Evolutionary conservation across 1,140 invertebrate species (phyloP).

Genomic region (Leptinotarsa defecta): DNA sequence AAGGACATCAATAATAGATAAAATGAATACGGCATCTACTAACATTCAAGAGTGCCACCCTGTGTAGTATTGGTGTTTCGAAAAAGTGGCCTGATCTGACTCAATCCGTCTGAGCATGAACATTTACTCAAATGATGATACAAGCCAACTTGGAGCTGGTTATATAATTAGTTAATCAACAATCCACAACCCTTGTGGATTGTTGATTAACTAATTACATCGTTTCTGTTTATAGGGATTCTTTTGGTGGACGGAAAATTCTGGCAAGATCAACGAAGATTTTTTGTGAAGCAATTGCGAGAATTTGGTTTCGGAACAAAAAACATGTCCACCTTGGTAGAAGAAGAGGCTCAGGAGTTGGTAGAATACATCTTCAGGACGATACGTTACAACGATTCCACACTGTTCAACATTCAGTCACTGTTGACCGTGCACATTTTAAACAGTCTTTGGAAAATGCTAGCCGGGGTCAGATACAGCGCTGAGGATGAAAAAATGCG

Average conservation of each 20-base stretch:
- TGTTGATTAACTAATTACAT: no score
- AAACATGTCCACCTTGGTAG: constrained; percentile 73
- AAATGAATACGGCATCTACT: no score
- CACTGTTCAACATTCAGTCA: constrained; percentile 64
- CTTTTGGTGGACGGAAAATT: constrained; percentile 75
- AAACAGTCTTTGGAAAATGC: constrained; percentile 86
- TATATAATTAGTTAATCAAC: no score
- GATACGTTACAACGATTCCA: constrained; percentile 42
- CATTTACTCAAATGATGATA: no score
- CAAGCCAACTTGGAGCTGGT: no score
- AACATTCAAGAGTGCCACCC: no score
- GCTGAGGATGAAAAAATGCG: constrained; percentile 70
- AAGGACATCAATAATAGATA: no score
- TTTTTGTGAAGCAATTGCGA: constrained; percentile 75
- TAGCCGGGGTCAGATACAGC: constrained; percentile 75
- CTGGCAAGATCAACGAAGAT: constrained; percentile 84
- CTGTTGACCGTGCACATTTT: constrained; percentile 76
- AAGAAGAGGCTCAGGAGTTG: constrained; percentile 67
- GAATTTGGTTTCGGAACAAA: constrained; percentile 82
- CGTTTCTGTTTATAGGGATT: constrained; percentile 58
- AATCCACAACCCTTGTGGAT: no score
- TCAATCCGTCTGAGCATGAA: no score
- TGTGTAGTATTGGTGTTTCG: no score
- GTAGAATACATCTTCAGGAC: constrained; percentile 51
- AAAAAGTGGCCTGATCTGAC: no score